These are phyloP conservation scores for Apodemia duryi DNA, from an alignment of 2,888 invertebrate genomes.

Conservation along the genomic window DNA sequence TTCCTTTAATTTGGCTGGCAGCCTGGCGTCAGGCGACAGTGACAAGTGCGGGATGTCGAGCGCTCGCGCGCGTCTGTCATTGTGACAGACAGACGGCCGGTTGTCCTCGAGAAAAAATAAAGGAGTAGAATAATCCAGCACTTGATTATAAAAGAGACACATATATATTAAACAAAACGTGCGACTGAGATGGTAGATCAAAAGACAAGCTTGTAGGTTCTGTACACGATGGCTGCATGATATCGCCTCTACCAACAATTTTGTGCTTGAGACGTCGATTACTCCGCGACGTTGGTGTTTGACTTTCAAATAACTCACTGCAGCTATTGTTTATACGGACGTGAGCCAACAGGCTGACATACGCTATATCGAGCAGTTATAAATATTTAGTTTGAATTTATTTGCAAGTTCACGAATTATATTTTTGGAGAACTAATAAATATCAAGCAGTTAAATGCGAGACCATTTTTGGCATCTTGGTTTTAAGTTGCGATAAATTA, in stretches of 20 bases:
- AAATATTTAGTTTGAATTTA: conserved; percentile 59
- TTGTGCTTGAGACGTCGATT: conserved; percentile 64
- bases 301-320: conserved; percentile 57
- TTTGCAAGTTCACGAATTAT: conserved; percentile 51
- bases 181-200: conserved; percentile 40
- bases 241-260: conserved; percentile 48
- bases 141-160: conserved; percentile 41
- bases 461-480: neutral
- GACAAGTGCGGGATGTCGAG: conserved; percentile 50
- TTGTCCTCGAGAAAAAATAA: conserved; percentile 48
- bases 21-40: conserved; percentile 44
- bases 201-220: conserved; percentile 43
- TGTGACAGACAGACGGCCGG: conserved; percentile 53
- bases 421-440: conserved; percentile 16
- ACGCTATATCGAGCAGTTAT: conserved; percentile 51
- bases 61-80: conserved; percentile 51
- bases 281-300: conserved; percentile 50
- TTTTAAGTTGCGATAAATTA: neutral
- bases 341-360: conserved; percentile 48
- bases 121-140: conserved; percentile 46
- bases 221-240: conserved; percentile 46
- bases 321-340: conserved; percentile 54
- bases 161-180: conserved; percentile 29
- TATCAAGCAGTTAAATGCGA: conserved; percentile 14
- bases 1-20: conserved; percentile 57